Evolutionary conservation across 2,797 vertebrate genomes (phyloP), one percentile per base, ranked within the genome.

Genomic region (Octomys mimax): DNA sequence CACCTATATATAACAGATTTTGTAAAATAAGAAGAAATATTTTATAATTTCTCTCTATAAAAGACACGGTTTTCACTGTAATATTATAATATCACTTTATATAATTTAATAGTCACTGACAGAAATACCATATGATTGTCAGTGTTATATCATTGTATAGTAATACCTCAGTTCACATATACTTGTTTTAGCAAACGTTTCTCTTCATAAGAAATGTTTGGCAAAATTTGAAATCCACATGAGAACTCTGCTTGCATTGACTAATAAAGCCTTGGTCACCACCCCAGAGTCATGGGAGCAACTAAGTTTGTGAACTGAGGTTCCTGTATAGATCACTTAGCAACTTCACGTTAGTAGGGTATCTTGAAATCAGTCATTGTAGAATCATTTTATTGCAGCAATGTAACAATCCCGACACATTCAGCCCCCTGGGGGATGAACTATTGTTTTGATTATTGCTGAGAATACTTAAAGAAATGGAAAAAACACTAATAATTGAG

Each of bases 401-500:
- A 59, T 42, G n/a, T 18, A 62, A 77, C 21, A 70, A 84, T 26
- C 18, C 64, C 16, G 71, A 52, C 12, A 71, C 52, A 80, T 6
- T 18, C 64, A 54, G 12, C 52, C 52, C 14, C 52, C 13, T 16
- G 13, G 16, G 22, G 36, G 21, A 61, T 31, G n/a, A 79, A 54
- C 94, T 78, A 64, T 66, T 87, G n/a, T 84, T 84, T 87, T n/a
- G 12, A 22, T 93, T 31, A 75, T 59, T 81, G 79, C 62, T 10
- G 80, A 81, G 36, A 33, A 49, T 57, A 84, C 82, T 46, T 73
- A 49, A 91, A 95, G 22, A 46, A 78, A 64, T 46, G 24, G 31
- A 70, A 9, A 83, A 85, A 88, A 59, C 75, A 73, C 57, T 88
- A 86, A 88, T 83, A 92, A 80, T 68, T 31, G 11, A 91, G 7